Evolutionary conservation across 2,797 vertebrate genomes (phyloP).

Genomic region (Steatocranus sp.): DNA sequence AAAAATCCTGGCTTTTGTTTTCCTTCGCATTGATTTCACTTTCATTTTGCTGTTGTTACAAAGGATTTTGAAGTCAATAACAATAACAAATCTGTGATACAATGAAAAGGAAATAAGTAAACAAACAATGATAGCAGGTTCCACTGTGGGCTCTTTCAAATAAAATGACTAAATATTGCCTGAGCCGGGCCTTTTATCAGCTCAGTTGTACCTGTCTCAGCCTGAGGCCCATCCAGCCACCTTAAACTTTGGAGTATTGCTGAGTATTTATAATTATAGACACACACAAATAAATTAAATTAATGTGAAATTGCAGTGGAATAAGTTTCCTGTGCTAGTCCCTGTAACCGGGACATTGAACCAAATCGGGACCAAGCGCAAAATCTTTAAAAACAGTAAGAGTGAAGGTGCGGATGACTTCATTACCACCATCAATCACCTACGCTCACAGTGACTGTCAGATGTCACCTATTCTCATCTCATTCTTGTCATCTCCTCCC

Average conservation of each 20-base stretch:
- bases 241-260: not conserved
- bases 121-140: not conserved
- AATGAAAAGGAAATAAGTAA: not conserved
- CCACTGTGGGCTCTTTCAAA: not conserved
- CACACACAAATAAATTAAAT: not conserved
- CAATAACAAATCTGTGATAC: not conserved
- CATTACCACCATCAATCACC: conserved; percentile 58
- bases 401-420: conserved; percentile 18
- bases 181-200: not conserved
- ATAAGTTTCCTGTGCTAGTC: not conserved
- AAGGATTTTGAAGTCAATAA: conserved; percentile 12
- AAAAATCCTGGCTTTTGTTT: not conserved
- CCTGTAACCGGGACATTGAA: conserved; percentile 23
- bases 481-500: conserved; percentile 13
- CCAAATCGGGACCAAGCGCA: conserved; percentile 2
- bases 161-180: not conserved
- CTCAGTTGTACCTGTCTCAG: not conserved
- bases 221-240: not conserved
- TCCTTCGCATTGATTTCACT: conserved; percentile 4
- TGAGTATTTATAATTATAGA: not conserved
- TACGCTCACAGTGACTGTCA: conserved; percentile 36
- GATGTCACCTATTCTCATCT: conserved; percentile 40
- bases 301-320: not conserved
- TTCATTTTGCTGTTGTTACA: not conserved
- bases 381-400: not conserved